A percentile compares a stretch with the other conserved stretches of the same genome.
Conservation (phyloP, 2,888 invertebrate species). For the Pilophorus perplexus region DNA sequence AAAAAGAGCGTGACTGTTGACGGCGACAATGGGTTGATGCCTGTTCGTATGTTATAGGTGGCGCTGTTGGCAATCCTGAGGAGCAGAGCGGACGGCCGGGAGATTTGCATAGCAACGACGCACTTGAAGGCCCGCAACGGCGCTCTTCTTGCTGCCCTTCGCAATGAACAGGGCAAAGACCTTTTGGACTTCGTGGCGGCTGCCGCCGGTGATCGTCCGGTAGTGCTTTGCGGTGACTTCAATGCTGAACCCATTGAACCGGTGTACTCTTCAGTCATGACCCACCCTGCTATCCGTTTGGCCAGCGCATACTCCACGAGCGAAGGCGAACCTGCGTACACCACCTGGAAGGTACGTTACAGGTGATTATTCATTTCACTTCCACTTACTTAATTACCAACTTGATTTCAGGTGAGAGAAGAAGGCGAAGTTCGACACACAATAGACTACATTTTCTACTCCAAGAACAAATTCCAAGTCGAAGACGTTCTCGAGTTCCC, state of each 20-base stretch:
- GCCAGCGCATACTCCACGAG: conserved; percentile 48
- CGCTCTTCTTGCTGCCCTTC: conserved; percentile 63
- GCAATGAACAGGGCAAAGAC: conserved; percentile 68
- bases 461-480: conserved; percentile 59
- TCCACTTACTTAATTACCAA: too few relatives aligned
- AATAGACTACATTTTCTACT: conserved; percentile 72
- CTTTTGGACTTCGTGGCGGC: conserved; percentile 59
- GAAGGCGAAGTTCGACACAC: conserved; percentile 70
- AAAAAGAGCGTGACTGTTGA: too few relatives aligned
- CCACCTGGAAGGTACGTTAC: conserved; percentile 64
- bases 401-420: conserved; percentile 56
- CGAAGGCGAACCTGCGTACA: conserved; percentile 63
- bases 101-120: conserved; percentile 67
- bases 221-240: conserved; percentile 71
- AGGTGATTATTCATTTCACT: too few relatives aligned
- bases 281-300: conserved; percentile 51
- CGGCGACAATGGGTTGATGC: too few relatives aligned
- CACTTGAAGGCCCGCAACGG: conserved; percentile 72
- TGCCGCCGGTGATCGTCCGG: conserved; percentile 57
- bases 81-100: conserved; percentile 58
- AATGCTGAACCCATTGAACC: conserved; percentile 73
- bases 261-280: conserved; percentile 62
- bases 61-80: conserved; percentile 61
- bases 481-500: conserved; percentile 61
- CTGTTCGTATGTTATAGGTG: conserved; percentile 58